Conservation (phyloP, 2,888 invertebrate species). For the Lamellibrachia columna region DNA sequence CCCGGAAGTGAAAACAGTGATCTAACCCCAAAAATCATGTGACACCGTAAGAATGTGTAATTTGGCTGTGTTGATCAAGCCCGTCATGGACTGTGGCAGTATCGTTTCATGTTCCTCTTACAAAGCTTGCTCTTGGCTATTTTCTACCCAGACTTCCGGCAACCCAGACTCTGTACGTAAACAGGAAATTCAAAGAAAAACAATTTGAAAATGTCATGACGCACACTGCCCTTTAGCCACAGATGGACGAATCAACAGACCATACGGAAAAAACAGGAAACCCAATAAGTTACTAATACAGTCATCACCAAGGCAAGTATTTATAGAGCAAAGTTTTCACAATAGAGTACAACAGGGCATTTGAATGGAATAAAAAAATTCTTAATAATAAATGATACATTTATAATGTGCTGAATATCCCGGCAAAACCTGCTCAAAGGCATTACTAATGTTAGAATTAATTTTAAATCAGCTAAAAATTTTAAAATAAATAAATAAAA, state of each 20-base stretch:
- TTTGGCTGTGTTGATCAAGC: not conserved
- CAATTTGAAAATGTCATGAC: not conserved
- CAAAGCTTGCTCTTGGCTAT: not conserved
- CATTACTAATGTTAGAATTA: too few species aligned
- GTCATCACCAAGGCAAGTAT: not conserved
- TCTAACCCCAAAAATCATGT: not conserved
- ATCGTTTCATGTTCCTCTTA: not conserved
- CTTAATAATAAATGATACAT: too few species aligned
- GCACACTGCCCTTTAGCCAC: not conserved
- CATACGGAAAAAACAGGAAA: not conserved
- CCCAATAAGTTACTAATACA: not conserved
- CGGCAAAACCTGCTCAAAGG: too few species aligned
- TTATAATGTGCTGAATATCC: too few species aligned
- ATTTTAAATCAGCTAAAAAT: too few species aligned
- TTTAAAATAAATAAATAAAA: too few species aligned
- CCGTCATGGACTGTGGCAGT: too few species aligned
- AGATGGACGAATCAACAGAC: not conserved
- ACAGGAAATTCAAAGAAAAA: conserved; percentile 9
- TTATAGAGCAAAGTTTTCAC: not conserved
- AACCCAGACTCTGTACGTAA: not conserved
- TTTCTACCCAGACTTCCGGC: not conserved
- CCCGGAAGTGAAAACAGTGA: too few species aligned
- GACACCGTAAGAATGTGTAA: not conserved
- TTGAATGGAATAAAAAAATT: too few species aligned
- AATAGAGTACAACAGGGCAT: too few species aligned